A percentile compares a stretch with the other conserved stretches of the same genome.
Evolutionary conservation across 2,797 vertebrate genomes (phyloP).

Genomic region (Oreochromis mossambicus): DNA sequence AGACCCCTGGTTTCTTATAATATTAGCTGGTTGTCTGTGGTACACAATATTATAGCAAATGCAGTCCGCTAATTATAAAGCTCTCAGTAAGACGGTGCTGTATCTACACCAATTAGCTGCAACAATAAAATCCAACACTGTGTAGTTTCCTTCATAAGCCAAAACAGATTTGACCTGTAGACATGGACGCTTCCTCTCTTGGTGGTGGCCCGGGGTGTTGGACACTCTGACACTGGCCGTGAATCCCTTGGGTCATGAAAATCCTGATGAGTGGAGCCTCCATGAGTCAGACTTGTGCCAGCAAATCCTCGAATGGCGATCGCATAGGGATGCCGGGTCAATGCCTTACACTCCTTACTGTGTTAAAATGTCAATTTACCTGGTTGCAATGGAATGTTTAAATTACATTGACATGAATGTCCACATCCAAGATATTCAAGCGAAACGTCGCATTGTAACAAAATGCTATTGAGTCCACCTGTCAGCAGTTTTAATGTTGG

Average conservation of each 20-base stretch:
- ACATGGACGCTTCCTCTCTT: not conserved
- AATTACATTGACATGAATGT: not conserved
- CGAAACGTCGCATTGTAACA: not conserved
- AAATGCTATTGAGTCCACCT: not conserved
- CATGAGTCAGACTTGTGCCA: not conserved
- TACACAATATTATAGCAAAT: not conserved
- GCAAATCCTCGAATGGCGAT: not conserved
- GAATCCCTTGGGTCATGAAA: not conserved
- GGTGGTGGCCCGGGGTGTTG: not conserved
- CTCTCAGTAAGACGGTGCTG: not conserved
- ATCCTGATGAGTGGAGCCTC: not conserved
- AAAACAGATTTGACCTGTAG: not conserved
- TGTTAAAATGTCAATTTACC: not conserved
- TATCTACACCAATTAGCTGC: not conserved
- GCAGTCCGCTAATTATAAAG: not conserved
- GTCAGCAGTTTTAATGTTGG: not conserved
- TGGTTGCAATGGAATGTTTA: not conserved
- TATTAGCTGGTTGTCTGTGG: not conserved
- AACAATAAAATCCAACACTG: not conserved
- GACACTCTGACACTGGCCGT: not conserved
- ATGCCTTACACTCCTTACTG: not conserved
- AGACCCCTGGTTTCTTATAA: not conserved
- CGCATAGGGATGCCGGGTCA: not conserved
- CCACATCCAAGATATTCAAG: not conserved
- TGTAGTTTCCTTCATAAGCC: not conserved